Evolutionary conservation across 2,113 vertebrate genomes (phyloP).

Genomic region (Holacanthus passer): DNA sequence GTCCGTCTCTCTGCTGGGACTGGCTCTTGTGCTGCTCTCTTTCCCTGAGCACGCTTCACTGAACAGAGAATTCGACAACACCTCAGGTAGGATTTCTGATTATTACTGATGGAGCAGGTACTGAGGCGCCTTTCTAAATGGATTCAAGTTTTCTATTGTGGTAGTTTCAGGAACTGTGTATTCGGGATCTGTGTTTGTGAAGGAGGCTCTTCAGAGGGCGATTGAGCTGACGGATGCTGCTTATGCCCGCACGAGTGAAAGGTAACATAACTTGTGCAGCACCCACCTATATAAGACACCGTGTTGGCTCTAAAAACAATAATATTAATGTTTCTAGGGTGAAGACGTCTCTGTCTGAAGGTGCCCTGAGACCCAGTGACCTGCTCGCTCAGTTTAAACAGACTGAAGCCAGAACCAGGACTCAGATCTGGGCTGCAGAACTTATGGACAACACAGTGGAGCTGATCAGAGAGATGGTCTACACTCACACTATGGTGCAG

Average conservation of each 20-base stretch:
- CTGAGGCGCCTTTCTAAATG: background rate
- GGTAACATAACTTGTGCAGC: conserved; percentile 55
- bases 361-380: conserved; percentile 83
- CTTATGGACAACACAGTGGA: conserved; percentile 86
- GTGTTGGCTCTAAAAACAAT: background rate
- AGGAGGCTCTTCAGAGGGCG: conserved; percentile 81
- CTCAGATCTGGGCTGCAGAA: conserved; percentile 82
- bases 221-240: conserved; percentile 81
- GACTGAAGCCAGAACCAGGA: conserved; percentile 77
- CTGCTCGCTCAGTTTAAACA: conserved; percentile 87
- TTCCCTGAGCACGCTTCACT: conserved; percentile 60
- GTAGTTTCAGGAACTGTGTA: conserved; percentile 53
- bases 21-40: conserved; percentile 64
- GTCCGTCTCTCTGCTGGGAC: conserved; percentile 55
- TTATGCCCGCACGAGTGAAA: conserved; percentile 80
- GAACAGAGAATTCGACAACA: conserved; percentile 51
- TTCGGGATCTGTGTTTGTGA: conserved; percentile 76
- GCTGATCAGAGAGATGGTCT: conserved; percentile 88
- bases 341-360: conserved; percentile 80
- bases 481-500: conserved; percentile 82
- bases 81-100: conserved; percentile 74
- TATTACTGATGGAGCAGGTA: background rate
- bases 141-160: background rate
- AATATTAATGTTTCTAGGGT: conserved; percentile 66
- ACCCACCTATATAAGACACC: background rate